Conservation (phyloP, 2,888 invertebrate genomes). For the Beris chalybata region DNA sequence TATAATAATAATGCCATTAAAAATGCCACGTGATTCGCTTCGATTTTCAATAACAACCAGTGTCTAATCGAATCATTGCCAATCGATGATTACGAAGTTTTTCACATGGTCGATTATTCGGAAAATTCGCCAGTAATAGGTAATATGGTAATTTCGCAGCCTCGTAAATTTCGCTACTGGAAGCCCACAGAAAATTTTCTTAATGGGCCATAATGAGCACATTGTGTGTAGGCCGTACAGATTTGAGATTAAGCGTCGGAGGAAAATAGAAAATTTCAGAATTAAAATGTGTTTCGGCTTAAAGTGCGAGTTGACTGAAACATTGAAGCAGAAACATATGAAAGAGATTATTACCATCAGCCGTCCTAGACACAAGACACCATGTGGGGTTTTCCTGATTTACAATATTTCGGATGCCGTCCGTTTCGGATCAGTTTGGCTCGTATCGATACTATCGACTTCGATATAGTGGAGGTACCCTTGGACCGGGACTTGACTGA, state of each 20-base stretch:
- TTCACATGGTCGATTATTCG: slow-evolving; percentile 1
- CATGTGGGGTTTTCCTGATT: slow-evolving; percentile 18
- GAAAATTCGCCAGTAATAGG: background rate
- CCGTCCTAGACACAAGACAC: background rate
- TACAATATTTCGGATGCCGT: too few species aligned
- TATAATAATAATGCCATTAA: too few species aligned
- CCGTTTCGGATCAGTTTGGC: too few species aligned
- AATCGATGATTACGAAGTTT: background rate
- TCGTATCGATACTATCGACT: too few species aligned
- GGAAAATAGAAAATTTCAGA: slow-evolving; percentile 24
- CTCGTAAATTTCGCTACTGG: slow-evolving; percentile 19
- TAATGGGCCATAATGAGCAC: slow-evolving; percentile 29
- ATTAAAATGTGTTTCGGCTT: slow-evolving; percentile 32
- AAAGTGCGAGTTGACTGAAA: slow-evolving; percentile 11
- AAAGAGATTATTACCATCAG: slow-evolving; percentile 23
- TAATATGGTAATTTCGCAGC: too few species aligned
- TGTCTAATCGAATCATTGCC: too few species aligned
- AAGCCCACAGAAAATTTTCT: slow-evolving; percentile 24
- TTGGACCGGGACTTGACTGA: too few species aligned
- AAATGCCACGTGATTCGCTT: too few species aligned
- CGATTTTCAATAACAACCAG: too few species aligned
- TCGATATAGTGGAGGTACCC: too few species aligned
- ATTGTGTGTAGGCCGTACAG: slow-evolving; percentile 26
- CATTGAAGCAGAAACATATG: slow-evolving; percentile 27
- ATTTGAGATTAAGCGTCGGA: slow-evolving; percentile 23